phyloP scores from a whole-genome alignment of 2,797 vertebrate genomes.

The Sylvia borin region DNA sequence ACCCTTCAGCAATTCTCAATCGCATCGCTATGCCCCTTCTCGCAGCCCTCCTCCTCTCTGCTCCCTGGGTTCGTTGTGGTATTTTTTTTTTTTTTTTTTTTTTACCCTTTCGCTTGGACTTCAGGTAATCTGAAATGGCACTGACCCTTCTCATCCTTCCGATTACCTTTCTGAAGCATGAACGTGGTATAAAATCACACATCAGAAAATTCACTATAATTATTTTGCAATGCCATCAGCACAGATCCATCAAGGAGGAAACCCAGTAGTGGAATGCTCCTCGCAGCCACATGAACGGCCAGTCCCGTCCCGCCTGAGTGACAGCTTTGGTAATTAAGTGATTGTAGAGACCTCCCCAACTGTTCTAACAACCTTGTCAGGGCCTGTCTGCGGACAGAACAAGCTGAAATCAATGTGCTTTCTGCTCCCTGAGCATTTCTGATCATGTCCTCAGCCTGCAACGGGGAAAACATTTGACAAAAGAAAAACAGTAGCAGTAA shows the following conservation, averaged over 20 bases:
- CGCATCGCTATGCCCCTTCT: slow-evolving; percentile 56
- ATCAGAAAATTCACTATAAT: slow-evolving; percentile 93
- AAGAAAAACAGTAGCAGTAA: slow-evolving; percentile 67
- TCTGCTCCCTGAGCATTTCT: slow-evolving; percentile 83
- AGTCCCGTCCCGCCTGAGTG: slow-evolving; percentile 89
- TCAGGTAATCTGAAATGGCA: slow-evolving; percentile 96
- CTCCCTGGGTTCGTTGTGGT: slow-evolving; percentile 29
- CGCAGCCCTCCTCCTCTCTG: slow-evolving; percentile 22
- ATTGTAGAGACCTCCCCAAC: slow-evolving; percentile 92
- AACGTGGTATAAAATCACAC: slow-evolving; percentile 93
- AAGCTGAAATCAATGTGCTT: slow-evolving; percentile 92
- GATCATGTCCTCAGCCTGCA: slow-evolving; percentile 78
- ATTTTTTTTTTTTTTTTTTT: slow-evolving; percentile 37
- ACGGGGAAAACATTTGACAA: slow-evolving; percentile 68
- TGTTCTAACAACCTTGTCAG: slow-evolving; percentile 97
- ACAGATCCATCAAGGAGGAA: slow-evolving; percentile 91
- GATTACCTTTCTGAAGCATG: slow-evolving; percentile 95
- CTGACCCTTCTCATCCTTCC: slow-evolving; percentile 90
- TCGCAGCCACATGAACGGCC: slow-evolving; percentile 83
- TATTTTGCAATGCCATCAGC: slow-evolving; percentile 96
- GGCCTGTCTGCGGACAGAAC: slow-evolving; percentile 90
- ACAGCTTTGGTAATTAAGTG: slow-evolving; percentile 99
- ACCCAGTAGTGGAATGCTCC: slow-evolving; percentile 87
- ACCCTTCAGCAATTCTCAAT: slow-evolving; percentile 83
- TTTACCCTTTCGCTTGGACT: slow-evolving; percentile 83